A percentile compares a stretch with the other conserved stretches of the same genome.
Evolutionary conservation across 2,797 vertebrate genomes (phyloP).

Genomic region (Arvicola amphibius): DNA sequence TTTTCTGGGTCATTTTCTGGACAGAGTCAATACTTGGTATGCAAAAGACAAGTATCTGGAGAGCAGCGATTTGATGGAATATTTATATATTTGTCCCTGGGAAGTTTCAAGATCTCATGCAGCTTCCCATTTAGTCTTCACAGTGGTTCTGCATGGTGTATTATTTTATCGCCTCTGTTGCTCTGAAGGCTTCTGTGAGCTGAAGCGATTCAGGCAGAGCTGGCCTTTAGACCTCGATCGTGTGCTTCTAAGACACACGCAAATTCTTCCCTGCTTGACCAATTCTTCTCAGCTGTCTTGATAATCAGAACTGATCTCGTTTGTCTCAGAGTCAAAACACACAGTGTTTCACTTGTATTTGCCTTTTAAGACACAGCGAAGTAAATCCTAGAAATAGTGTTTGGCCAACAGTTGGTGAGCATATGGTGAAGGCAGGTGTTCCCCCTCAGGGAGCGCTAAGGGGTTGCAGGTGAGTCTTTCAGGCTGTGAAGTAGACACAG

Average conservation of each 20-base stretch:
- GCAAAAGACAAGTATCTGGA: neutral
- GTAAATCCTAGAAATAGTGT: neutral
- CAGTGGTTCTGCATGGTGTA: rapidly evolving
- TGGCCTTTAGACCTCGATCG: neutral
- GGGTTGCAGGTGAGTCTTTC: neutral
- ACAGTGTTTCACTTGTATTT: neutral
- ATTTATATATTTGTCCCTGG: neutral
- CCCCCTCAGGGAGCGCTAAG: neutral
- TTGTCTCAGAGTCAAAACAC: neutral
- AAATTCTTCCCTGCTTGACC: neutral
- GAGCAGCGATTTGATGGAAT: neutral
- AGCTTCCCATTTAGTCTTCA: neutral
- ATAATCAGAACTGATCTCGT: neutral
- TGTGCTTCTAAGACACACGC: neutral
- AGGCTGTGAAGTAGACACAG: neutral
- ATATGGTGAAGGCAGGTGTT: neutral
- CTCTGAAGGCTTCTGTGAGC: neutral
- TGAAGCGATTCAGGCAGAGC: neutral
- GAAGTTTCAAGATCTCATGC: neutral
- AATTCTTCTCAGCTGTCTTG: neutral
- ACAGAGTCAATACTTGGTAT: neutral
- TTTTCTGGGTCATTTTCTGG: neutral
- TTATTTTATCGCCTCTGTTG: neutral
- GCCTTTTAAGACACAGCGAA: neutral
- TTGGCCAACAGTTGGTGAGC: neutral